Evolutionary conservation across 2,888 invertebrate genomes (phyloP).

Genomic region (Melolontha melolontha): DNA sequence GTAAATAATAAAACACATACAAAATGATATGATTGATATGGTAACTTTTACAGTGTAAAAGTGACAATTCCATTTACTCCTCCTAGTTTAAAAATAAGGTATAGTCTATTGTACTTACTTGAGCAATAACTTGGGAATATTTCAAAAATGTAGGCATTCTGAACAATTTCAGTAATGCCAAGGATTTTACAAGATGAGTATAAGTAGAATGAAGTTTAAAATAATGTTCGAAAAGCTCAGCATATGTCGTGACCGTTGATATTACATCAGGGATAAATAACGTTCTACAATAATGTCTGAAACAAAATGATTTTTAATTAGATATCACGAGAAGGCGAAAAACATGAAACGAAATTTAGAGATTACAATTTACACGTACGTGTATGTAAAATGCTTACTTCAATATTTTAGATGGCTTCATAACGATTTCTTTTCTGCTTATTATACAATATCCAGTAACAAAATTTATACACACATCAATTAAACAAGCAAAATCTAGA

Average conservation of each 20-base stretch:
- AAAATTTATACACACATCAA: conserved; percentile 61
- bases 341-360: not conserved
- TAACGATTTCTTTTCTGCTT: conserved; percentile 54
- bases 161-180: conserved; percentile 7
- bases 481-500: conserved; percentile 55
- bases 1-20: no score
- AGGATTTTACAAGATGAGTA: conserved; percentile 15
- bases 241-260: conserved; percentile 21
- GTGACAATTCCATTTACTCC: no score
- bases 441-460: conserved; percentile 61
- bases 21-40: no score
- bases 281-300: conserved; percentile 25
- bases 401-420: conserved; percentile 52
- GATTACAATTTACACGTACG: no score
- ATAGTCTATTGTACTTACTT: conserved; percentile 31
- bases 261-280: conserved; percentile 23
- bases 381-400: conserved; percentile 1
- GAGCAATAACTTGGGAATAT: conserved; percentile 10
- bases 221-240: not conserved
- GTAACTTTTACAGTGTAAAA: no score
- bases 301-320: not conserved
- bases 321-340: not conserved
- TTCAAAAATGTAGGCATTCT: conserved; percentile 25
- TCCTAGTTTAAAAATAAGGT: no score
- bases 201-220: not conserved